Base-by-base conservation (phyloP, 2,888 invertebrate genomes). In the Palloptera scutellata region DNA sequence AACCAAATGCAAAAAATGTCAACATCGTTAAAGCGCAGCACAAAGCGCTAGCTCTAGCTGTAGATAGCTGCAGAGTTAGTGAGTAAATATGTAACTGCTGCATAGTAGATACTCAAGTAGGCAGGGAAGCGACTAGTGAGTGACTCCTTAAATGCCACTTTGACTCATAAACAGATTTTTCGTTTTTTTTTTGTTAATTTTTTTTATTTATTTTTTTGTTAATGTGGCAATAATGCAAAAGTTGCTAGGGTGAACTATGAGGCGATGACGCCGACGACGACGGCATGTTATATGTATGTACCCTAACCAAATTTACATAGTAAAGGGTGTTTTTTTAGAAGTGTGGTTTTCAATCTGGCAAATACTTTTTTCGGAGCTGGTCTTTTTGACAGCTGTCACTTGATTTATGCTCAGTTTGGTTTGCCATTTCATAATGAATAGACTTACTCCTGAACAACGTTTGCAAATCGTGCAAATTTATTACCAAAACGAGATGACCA, bases 1-100 rank as follows among this genome's bases (percentile, higher is more conserved):
- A 65, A 67, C 42, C 9, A 42, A 15, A 53, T 20, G 43, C 60
- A 68, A 70, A 65, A 73, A 71, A 71, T 71, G 73, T 70, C 71
- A 73, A 69, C 68, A 61, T 70, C 63, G 68, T 70, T 73, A 68
- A 66, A 64, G 65, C 67, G 61, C 57, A 9, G n/a, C n/a, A n/a
- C n/a, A n/a, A n/a, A n/a, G n/a, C n/a, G n/a, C n/a, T n/a, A n/a
- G n/a, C n/a, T n/a, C n/a, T n/a, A n/a, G n/a, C n/a, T n/a, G n/a
- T 20, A 10, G 61, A 70, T 66, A 66, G 66, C 43, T 58, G 45
- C 53, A 52, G 5, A 30, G 20, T 63, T 59, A 45, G 64, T 73
- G 78, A 69, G 64, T 62, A 61, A 13, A 8, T 43, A 60, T 51
- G 48, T 48, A 48, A 15, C 15, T 9, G 11, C 42, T 6, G 42